These are phyloP conservation scores for Sebastes steindachneri DNA, from an alignment of 2,797 vertebrate genomes.

Conservation along the genomic window DNA sequence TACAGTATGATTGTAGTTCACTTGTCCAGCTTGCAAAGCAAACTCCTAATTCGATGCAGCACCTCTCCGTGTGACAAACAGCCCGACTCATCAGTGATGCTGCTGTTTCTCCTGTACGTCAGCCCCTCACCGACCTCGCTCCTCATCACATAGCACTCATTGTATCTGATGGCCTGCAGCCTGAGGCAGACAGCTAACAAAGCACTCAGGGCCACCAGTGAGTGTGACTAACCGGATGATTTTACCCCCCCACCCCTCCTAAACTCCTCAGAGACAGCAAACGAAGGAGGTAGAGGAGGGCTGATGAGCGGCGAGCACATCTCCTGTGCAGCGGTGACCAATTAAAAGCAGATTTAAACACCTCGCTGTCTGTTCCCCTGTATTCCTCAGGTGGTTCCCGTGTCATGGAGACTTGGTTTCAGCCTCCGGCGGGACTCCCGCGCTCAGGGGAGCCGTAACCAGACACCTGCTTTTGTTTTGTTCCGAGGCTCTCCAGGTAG, in stretches of 20 bases:
- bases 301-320: neutral
- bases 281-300: neutral
- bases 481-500: constrained; percentile 61
- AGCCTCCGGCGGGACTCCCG: constrained; percentile 44
- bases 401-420: constrained; percentile 72
- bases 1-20: neutral
- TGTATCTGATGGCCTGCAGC: constrained; percentile 24
- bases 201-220: neutral
- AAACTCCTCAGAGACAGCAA: constrained; percentile 16
- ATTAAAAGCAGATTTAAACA: constrained; percentile 53
- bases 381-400: constrained; percentile 63
- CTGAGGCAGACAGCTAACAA: constrained; percentile 10
- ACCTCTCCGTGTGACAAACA: neutral
- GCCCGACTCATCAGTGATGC: constrained; percentile 9
- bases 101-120: constrained; percentile 14
- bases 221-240: constrained; percentile 20
- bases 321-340: constrained; percentile 11
- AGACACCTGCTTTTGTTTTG: constrained; percentile 80
- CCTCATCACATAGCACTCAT: constrained; percentile 5
- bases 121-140: constrained; percentile 26
- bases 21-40: neutral
- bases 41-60: neutral
- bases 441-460: constrained; percentile 71
- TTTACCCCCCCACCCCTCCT: neutral
- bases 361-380: neutral